Evolutionary conservation across 2,113 vertebrate species (phyloP).

Genomic region (Phyllostomus discolor): DNA sequence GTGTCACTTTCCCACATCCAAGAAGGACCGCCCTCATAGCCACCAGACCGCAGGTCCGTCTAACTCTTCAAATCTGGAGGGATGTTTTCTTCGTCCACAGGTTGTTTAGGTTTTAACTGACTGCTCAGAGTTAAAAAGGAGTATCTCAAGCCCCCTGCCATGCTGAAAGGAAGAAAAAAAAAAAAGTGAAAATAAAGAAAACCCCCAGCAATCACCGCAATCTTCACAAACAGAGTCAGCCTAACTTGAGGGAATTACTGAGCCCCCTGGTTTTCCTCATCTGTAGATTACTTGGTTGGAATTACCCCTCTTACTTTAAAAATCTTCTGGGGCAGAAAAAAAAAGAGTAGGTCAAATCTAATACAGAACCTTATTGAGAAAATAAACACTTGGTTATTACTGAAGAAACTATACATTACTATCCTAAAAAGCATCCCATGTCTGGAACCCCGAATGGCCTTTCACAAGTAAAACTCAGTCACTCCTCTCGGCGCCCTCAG

Average conservation of each 20-base stretch:
- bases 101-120: constrained; percentile 43
- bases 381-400: background rate
- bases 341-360: background rate
- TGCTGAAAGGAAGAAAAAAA: constrained; percentile 77
- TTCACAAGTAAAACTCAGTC: background rate
- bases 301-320: background rate
- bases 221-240: background rate
- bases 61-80: constrained; percentile 56
- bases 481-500: background rate
- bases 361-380: background rate
- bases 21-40: background rate
- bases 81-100: constrained; percentile 69
- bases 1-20: background rate
- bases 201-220: background rate
- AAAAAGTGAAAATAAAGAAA: background rate
- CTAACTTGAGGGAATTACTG: background rate
- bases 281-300: background rate
- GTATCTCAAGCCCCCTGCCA: constrained; percentile 89
- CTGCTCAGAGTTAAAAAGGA: constrained; percentile 86
- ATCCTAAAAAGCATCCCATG: background rate
- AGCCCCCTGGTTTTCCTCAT: background rate
- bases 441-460: background rate
- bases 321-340: background rate
- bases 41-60: background rate
- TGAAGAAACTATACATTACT: background rate